Evolutionary conservation across 2,113 vertebrate genomes (phyloP).

Genomic region (Tringa solitaria): DNA sequence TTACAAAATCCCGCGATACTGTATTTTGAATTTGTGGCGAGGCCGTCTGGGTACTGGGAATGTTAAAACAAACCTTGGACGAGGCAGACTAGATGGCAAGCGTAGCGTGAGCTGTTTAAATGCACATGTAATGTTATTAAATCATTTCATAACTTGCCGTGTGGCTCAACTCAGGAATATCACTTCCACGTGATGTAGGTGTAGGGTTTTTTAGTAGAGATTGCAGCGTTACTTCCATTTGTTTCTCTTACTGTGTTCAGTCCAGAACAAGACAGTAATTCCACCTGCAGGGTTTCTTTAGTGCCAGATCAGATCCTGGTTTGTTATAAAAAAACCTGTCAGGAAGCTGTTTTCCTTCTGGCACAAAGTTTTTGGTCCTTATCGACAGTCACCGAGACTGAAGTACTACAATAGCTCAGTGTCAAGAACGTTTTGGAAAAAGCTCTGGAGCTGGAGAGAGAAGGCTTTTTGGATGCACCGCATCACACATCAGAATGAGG

Average conservation of each 20-base stretch:
- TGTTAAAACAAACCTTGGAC: not conserved
- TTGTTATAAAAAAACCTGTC: not conserved
- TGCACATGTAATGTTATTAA: not conserved
- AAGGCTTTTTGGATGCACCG: not conserved
- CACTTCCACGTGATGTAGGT: not conserved
- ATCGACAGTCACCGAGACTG: not conserved
- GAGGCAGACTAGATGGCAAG: not conserved
- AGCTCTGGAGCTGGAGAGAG: not conserved
- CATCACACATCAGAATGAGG: not conserved
- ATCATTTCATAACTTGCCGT: not conserved
- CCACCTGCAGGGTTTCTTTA: not conserved
- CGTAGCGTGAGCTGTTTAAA: not conserved
- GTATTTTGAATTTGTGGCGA: not conserved
- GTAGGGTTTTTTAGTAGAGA: not conserved
- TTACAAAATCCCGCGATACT: not conserved
- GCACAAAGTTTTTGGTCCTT: not conserved
- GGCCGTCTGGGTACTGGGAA: not conserved
- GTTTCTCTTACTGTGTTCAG: not conserved
- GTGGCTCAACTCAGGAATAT: not conserved
- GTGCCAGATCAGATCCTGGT: not conserved
- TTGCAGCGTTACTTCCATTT: not conserved
- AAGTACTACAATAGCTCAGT: not conserved
- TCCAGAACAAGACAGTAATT: not conserved
- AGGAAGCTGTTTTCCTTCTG: not conserved
- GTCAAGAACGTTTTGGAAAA: not conserved